These are phyloP conservation scores for Chionis minor DNA, from an alignment of 2,113 vertebrate genomes.

Conservation along the genomic window DNA sequence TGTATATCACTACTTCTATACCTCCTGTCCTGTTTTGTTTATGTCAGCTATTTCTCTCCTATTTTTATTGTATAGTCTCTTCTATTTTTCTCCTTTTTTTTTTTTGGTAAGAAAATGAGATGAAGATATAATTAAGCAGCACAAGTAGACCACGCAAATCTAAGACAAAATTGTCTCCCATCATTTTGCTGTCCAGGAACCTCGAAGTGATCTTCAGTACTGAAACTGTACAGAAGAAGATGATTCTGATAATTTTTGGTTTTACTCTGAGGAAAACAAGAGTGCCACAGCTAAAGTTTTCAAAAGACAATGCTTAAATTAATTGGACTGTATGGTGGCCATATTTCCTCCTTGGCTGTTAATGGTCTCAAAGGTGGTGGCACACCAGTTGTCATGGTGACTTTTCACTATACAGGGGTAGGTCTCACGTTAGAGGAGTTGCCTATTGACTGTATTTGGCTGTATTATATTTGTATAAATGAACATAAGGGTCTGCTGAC, in stretches of 20 bases:
- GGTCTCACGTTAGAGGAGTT: background rate
- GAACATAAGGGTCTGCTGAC: background rate
- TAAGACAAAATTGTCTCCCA: background rate
- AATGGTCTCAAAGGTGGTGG: background rate
- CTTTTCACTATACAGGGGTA: background rate
- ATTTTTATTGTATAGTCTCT: background rate
- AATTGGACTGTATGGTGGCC: background rate
- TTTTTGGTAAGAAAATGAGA: background rate
- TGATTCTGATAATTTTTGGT: rapidly evolving
- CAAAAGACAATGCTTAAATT: background rate
- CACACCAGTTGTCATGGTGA: background rate
- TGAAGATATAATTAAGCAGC: background rate
- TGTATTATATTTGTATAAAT: background rate
- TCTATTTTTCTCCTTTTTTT: background rate
- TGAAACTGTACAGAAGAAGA: background rate
- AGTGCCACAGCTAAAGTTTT: background rate
- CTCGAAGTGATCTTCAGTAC: background rate
- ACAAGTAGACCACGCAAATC: background rate
- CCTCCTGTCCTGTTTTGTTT: background rate
- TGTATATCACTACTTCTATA: background rate
- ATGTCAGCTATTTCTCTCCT: background rate
- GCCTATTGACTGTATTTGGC: background rate
- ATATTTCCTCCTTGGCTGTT: background rate
- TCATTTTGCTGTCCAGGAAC: background rate
- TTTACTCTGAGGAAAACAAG: background rate